phyloP scores from a whole-genome alignment of 1,140 invertebrate species.

The Eciton burchellii region DNA sequence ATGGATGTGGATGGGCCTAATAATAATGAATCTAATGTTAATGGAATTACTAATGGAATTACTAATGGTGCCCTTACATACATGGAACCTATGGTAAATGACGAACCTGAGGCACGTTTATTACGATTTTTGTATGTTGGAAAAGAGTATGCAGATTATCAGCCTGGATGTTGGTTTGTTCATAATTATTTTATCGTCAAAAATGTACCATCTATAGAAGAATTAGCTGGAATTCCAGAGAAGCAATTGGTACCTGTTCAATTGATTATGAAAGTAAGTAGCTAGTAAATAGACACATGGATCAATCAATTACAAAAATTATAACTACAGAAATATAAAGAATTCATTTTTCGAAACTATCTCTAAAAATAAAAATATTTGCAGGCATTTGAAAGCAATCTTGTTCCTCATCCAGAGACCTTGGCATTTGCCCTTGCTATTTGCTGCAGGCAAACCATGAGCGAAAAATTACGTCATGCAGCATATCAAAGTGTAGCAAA shows the following conservation, averaged over 20 bases:
- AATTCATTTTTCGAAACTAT: constrained; percentile 58
- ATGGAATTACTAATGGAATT: too few species aligned
- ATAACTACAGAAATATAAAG: too few species aligned
- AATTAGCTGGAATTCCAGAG: constrained; percentile 78
- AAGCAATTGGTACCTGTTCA: constrained; percentile 83
- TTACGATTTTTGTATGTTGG: constrained; percentile 86
- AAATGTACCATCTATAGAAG: constrained; percentile 83
- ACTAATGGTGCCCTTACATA: too few species aligned
- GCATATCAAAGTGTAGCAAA: constrained; percentile 86
- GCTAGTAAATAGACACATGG: constrained; percentile 8
- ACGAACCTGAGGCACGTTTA: constrained; percentile 77
- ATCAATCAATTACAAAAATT: too few species aligned
- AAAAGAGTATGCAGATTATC: constrained; percentile 86
- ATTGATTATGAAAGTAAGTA: constrained; percentile 84
- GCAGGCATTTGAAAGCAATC: constrained; percentile 85
- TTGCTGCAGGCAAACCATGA: constrained; percentile 83
- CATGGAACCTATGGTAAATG: neutral
- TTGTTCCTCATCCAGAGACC: constrained; percentile 86
- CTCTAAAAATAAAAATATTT: constrained; percentile 37
- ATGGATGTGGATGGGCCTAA: too few species aligned
- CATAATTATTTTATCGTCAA: constrained; percentile 85
- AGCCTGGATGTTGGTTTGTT: constrained; percentile 86
- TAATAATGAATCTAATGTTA: too few species aligned
- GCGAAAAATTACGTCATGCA: constrained; percentile 82
- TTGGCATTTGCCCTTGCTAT: constrained; percentile 87